Base-by-base conservation (phyloP, 2,797 vertebrate species). In the Ptychobarbus kaznakovi region DNA sequence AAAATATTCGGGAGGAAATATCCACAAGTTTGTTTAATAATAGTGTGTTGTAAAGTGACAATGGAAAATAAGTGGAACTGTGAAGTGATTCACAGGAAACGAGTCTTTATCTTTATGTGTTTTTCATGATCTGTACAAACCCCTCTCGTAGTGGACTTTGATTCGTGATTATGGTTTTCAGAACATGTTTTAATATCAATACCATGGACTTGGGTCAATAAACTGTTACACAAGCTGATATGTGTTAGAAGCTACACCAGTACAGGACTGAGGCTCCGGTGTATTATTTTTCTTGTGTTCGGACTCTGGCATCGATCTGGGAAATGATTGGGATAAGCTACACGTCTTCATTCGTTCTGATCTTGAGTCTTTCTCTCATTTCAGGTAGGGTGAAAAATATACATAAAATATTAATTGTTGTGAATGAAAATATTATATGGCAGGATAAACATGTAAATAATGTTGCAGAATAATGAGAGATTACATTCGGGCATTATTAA, bases 281-380 rank as follows among this genome's bases (percentile, higher is more conserved):
- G 40, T 18, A 28, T 73, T 73, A 35, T 53, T 69, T 80, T 82
- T 25, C 79, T 40, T 66, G 40, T 68, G 5, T 79, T 53, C 46
- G 28, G 46, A 38, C 28, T 73, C 63, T 66, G 44, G 20, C 32
- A 63, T 79, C 15, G 44, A 75, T 79, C 49, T 4, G 10, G 15
- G 11, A 87, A 63, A 89, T 89, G 86, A 25, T 38, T 68, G 63
- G 80, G 70, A 87, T 38, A 89, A 81, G 56, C 3, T 77, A 49
- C 80, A 16, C 11, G 3, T 40, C 82, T 80, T 73, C 7, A 28
- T 72, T 86, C 0, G 35, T 89, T 78, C 49, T 87, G 49, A 79
- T 86, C 65, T 25, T 89, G 51, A 28, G 66, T 58, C 46, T 20
- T 40, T 58, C 18, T 66, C 40, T 61, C 7, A 13, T 53, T 35